Evolutionary conservation across 2,888 invertebrate genomes (phyloP).

Genomic region (Neelides folsomi): DNA sequence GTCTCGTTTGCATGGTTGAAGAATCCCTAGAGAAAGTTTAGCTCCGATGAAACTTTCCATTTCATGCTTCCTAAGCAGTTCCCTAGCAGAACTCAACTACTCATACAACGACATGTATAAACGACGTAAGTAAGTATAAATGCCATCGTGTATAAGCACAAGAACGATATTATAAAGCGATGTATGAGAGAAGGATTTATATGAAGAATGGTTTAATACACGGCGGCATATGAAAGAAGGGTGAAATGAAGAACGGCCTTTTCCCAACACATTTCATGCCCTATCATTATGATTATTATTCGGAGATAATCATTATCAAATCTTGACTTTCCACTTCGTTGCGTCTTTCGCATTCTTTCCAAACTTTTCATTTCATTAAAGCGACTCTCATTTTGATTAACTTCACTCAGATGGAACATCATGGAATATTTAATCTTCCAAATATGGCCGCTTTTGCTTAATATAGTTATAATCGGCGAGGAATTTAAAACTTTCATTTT

Average conservation of each 20-base stretch:
- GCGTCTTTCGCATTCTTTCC: slow-evolving; percentile 2
- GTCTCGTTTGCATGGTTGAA: background rate
- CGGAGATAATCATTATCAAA: background rate
- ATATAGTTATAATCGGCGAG: no score
- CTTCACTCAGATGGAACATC: no score
- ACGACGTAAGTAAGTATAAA: no score
- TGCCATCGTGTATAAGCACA: no score
- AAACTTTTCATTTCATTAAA: slow-evolving; percentile 6
- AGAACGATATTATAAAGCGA: no score
- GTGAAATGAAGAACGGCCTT: slow-evolving; percentile 8
- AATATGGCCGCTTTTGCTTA: no score
- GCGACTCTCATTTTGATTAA: background rate
- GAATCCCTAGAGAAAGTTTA: slow-evolving; percentile 21
- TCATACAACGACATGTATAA: background rate
- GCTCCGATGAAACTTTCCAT: slow-evolving; percentile 13
- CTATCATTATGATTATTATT: slow-evolving; percentile 2
- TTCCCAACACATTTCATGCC: slow-evolving; percentile 3
- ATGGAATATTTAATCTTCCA: no score
- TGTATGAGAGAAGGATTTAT: no score
- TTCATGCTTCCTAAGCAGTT: slow-evolving; percentile 17
- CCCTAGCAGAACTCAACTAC: background rate
- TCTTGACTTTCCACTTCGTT: background rate
- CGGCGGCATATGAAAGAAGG: background rate
- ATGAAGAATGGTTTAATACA: background rate
- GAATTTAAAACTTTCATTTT: no score